Conservation (phyloP, 2,113 vertebrate genomes). For the Paedocypris sp. region DNA sequence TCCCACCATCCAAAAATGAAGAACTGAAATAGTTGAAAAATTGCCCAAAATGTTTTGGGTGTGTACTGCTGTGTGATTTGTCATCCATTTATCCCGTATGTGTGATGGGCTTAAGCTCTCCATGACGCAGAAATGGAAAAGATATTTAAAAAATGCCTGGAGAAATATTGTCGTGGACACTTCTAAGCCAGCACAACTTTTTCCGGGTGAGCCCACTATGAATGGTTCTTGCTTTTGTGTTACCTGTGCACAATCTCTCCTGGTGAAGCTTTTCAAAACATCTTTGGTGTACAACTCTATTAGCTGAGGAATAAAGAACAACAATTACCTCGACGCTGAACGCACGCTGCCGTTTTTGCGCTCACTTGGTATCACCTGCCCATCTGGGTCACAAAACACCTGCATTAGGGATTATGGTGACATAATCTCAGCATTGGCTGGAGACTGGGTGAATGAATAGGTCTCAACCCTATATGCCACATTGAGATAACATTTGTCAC, state of each 20-base stretch:
- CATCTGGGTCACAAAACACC: conserved; percentile 59
- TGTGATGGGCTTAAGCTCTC: too few relatives aligned
- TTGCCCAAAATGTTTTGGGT: too few relatives aligned
- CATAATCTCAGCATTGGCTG: conserved; percentile 68
- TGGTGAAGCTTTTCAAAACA: conserved; percentile 19
- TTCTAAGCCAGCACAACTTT: too few relatives aligned
- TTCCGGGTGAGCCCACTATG: too few relatives aligned
- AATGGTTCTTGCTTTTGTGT: too few relatives aligned
- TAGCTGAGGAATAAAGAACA: conserved; percentile 57
- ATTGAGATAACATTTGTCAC: conserved; percentile 73
- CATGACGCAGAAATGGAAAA: too few relatives aligned
- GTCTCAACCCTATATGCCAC: conserved; percentile 67
- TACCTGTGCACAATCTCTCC: conserved; percentile 18
- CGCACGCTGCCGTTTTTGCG: conserved; percentile 53
- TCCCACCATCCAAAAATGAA: too few relatives aligned
- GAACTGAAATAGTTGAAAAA: too few relatives aligned
- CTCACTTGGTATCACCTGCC: conserved; percentile 64
- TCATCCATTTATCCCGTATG: too few relatives aligned
- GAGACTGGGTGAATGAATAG: conserved; percentile 63
- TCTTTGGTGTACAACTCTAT: conserved; percentile 54
- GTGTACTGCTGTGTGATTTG: too few relatives aligned
- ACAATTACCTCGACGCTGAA: conserved; percentile 53
- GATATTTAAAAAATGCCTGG: too few relatives aligned
- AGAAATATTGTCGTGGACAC: too few relatives aligned
- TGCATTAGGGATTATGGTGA: conserved; percentile 68